Base-by-base conservation (phyloP, 2,113 vertebrate species). In the Micronycteris hirsuta region DNA sequence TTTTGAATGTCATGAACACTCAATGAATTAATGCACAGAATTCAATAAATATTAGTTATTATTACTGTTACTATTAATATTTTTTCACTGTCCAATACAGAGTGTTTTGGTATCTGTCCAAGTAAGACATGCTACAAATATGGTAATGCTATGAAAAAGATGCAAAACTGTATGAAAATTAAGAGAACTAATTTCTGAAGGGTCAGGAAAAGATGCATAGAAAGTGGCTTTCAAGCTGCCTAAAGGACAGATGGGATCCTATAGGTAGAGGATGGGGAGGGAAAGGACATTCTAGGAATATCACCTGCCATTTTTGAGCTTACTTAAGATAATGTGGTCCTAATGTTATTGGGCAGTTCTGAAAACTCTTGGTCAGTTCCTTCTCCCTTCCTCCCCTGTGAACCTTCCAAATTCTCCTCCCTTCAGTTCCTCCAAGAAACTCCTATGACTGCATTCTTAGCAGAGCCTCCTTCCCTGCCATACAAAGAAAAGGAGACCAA, bases 141-240 rank as follows among this genome's bases (percentile, higher is more conserved):
- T 56, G 54, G n/a, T 41, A 81, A 61, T 82, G 33, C 33, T 91
- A 89, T 65, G 56, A 82, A 87, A 86, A 43, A 78, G 56, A 90
- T 70, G 5, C 2, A 87, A 74, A 94, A 80, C 4, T 80, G 8
- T 56, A 86, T 70, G 22, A 83, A 70, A 84, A 80, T 54, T 74
- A 87, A 94, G 71, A 71, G 93, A 68, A 49, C 31, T 78, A 70
- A 90, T 83, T 93, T 89, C 83, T 82, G 16, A 80, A 95, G 49
- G 19, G 36, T 71, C 22, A 80, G 31, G 65, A 81, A 95, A 94
- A 22, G 49, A 41, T 80, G 19, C 19, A 81, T 1, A 91, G 63
- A 38, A 89, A 93, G 63, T 78, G 19, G 43, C 31, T 88, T 95
- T 94, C 73, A 65, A 20, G 33, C 22, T 17, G 49, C 28, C 41